Percentiles rank a stretch among this genome's conserved stretches.
Conservation (phyloP, 2,888 invertebrate genomes). For the Argyra leucocephala region DNA sequence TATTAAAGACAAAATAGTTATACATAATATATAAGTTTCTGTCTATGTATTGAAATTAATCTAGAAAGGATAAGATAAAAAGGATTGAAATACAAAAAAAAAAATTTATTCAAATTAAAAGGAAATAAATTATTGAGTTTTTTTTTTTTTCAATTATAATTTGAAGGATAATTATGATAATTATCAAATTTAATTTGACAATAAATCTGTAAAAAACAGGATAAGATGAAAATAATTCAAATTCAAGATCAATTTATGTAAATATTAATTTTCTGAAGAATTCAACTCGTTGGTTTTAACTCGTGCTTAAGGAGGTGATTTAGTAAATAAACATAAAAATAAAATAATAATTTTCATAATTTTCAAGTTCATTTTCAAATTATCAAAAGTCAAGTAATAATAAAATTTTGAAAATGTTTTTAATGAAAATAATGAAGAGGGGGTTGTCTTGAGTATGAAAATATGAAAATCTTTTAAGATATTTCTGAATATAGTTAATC, state of each 20-base stretch:
- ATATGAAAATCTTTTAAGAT: no score
- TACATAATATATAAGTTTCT: background rate
- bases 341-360: no score
- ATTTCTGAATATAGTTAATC: no score
- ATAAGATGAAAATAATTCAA: background rate
- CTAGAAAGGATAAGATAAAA: background rate
- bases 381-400: no score
- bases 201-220: background rate
- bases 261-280: background rate
- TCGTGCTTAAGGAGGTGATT: no score
- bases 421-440: no score
- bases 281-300: background rate
- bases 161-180: background rate
- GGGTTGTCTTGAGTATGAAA: no score
- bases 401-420: no score
- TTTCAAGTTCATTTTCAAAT: no score
- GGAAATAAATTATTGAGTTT: background rate
- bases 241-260: background rate
- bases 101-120: constrained; percentile 4
- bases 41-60: background rate
- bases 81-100: background rate
- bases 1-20: background rate
- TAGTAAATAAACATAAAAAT: no score
- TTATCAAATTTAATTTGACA: background rate
- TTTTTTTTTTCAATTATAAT: background rate